These are phyloP conservation scores for Cephalopterus ornatus DNA, from an alignment of 2,113 vertebrate species.

Conservation along the genomic window DNA sequence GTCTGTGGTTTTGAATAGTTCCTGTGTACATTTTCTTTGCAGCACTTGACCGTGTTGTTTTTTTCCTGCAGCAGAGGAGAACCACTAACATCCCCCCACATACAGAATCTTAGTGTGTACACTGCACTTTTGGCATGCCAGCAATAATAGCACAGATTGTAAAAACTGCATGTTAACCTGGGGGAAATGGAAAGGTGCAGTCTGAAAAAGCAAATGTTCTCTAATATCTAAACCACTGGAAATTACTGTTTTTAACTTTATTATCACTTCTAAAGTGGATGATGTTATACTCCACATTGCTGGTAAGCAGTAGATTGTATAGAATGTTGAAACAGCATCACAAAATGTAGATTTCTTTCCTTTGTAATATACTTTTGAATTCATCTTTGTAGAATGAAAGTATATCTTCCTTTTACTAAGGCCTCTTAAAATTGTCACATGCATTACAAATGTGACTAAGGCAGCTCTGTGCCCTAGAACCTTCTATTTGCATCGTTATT, in stretches of 20 bases:
- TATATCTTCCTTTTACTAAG: background rate
- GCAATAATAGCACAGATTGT: background rate
- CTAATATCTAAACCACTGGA: background rate
- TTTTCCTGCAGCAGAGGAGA: conserved; percentile 11
- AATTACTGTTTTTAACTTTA: background rate
- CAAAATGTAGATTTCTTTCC: background rate
- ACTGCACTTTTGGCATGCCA: conserved; percentile 48
- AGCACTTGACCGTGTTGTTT: background rate
- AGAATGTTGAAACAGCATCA: background rate
- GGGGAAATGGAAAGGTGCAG: background rate
- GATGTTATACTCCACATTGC: background rate
- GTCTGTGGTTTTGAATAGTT: conserved; percentile 4
- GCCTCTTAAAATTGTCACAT: background rate
- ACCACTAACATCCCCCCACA: background rate
- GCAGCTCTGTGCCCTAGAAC: background rate
- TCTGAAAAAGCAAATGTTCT: background rate
- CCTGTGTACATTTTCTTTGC: background rate
- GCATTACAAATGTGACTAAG: background rate
- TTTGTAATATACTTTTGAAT: background rate
- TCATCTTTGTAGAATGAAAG: background rate
- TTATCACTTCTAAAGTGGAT: background rate
- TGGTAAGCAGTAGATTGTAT: background rate
- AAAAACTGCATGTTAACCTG: conserved; percentile 18
- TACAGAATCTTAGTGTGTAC: background rate
- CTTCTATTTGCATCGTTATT: background rate